phyloP scores from a whole-genome alignment of 2,888 invertebrate genomes.

The Luffia ferchaultella region DNA sequence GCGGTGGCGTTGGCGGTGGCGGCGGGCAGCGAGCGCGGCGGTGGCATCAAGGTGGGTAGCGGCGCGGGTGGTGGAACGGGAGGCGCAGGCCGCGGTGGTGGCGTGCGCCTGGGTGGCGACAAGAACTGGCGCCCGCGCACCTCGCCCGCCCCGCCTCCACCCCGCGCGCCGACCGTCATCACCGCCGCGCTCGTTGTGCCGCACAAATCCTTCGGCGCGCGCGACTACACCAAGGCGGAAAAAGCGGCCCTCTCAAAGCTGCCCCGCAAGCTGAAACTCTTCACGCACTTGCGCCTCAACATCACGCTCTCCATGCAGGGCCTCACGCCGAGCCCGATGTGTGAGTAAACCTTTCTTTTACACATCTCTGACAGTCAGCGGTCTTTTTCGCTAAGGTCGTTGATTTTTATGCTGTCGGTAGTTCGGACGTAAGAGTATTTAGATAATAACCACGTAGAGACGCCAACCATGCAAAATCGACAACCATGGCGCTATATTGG shows the following conservation, averaged over 20 bases:
- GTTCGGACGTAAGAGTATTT: too few species aligned
- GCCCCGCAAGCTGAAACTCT: slow-evolving; percentile 72
- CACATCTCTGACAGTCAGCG: too few species aligned
- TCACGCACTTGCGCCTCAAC: slow-evolving; percentile 74
- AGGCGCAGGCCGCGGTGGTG: slow-evolving; percentile 44
- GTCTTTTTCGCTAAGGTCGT: too few species aligned
- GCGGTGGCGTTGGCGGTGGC: slow-evolving; percentile 36
- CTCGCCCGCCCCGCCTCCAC: slow-evolving; percentile 53
- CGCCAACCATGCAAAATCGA: too few species aligned
- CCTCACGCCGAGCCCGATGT: slow-evolving; percentile 79
- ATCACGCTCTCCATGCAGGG: slow-evolving; percentile 75
- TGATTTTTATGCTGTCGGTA: too few species aligned
- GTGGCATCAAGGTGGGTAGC: slow-evolving; percentile 27
- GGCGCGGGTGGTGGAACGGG: slow-evolving; percentile 32
- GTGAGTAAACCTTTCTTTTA: slow-evolving; percentile 56
- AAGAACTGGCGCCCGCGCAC: slow-evolving; percentile 41
- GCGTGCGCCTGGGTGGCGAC: slow-evolving; percentile 42
- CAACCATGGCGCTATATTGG: too few species aligned
- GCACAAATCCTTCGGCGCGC: slow-evolving; percentile 76
- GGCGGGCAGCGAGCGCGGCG: slow-evolving; percentile 46
- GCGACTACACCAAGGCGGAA: slow-evolving; percentile 77
- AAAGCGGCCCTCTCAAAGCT: slow-evolving; percentile 72
- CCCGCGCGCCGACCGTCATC: slow-evolving; percentile 58
- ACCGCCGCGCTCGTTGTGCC: slow-evolving; percentile 80
- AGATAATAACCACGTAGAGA: too few species aligned